Conservation (phyloP, 2,113 vertebrate genomes). For the Cyanoramphus novaezelandiae region DNA sequence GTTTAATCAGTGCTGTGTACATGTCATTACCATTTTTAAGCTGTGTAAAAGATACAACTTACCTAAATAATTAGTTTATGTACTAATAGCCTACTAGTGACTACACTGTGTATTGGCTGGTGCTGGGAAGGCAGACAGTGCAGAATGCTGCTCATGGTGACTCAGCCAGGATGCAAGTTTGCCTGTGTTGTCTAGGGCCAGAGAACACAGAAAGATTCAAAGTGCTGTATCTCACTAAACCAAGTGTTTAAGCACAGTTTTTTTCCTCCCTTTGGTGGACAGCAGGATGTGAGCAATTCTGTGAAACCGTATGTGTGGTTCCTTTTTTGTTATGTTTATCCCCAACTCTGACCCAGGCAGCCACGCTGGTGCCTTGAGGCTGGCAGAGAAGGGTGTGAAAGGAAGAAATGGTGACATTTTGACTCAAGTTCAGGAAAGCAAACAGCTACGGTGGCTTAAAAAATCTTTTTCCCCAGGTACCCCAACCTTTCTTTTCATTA, state of each 20-base stretch:
- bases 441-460: background rate
- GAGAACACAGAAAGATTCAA: background rate
- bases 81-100: background rate
- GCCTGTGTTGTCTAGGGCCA: rapidly evolving
- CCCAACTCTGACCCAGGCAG: rapidly evolving
- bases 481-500: background rate
- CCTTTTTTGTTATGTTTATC: background rate
- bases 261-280: background rate
- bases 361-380: background rate
- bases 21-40: background rate
- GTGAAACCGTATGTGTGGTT: rapidly evolving
- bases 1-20: background rate
- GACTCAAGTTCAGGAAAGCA: background rate
- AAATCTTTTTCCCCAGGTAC: background rate
- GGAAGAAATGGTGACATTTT: background rate
- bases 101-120: background rate
- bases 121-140: background rate
- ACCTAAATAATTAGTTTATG: background rate
- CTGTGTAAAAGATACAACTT: background rate
- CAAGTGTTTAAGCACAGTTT: background rate
- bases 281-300: background rate
- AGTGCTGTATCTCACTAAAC: background rate
- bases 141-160: rapidly evolving
- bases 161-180: rapidly evolving
- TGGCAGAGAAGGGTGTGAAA: background rate